Percentiles rank a stretch among this genome's conserved stretches.
Evolutionary conservation across 2,888 invertebrate species (phyloP).

Genomic region (Xanthia icteritia): DNA sequence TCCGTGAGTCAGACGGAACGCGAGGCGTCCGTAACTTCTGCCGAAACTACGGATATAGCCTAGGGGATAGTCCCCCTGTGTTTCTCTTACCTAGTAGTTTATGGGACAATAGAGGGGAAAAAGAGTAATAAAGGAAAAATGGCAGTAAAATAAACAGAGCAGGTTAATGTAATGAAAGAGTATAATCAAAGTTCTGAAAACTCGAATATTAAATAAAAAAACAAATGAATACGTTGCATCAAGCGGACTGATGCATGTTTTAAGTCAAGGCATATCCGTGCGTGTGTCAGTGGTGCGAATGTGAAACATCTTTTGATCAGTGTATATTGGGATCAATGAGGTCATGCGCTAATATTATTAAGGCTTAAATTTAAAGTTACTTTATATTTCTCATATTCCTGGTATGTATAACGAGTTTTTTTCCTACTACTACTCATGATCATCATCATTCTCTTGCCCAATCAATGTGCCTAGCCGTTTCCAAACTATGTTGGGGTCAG

Average conservation of each 20-base stretch:
- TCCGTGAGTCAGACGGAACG: too few species aligned
- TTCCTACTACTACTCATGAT: too few species aligned
- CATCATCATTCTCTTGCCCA: too few species aligned
- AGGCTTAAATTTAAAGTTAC: not conserved
- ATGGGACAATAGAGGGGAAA: not conserved
- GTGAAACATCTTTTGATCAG: constrained; percentile 24
- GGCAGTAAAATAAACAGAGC: not conserved
- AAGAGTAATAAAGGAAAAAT: not conserved
- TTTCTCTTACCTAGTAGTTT: not conserved
- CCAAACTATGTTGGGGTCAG: too few species aligned
- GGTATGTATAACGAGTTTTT: not conserved
- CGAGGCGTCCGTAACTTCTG: too few species aligned
- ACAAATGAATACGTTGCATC: constrained; percentile 11
- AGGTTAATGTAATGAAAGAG: not conserved
- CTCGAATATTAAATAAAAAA: not conserved
- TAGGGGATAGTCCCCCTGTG: too few species aligned
- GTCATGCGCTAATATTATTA: constrained; percentile 15
- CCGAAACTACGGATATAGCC: too few species aligned
- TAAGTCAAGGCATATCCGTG: constrained; percentile 23
- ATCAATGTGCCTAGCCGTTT: not conserved
- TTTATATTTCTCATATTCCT: constrained; percentile 1
- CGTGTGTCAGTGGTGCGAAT: constrained; percentile 12
- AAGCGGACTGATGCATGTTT: constrained; percentile 18
- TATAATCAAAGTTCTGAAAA: not conserved
- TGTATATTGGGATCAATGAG: constrained; percentile 41